Conservation (phyloP, 2,113 vertebrate genomes). For the Pelvicachromis taeniatus region DNA sequence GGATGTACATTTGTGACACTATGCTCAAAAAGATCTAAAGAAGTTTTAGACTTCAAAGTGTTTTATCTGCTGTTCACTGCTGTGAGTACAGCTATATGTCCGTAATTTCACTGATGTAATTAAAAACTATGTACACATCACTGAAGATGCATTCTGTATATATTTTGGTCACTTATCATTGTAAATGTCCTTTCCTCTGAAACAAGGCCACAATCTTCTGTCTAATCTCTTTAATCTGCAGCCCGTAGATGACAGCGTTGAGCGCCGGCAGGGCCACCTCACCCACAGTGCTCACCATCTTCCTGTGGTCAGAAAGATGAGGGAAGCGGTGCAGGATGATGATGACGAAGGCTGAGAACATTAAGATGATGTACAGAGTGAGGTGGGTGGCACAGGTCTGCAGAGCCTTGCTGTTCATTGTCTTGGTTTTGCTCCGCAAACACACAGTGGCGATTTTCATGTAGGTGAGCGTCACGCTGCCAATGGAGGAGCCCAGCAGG, state of each 20-base stretch:
- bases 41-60: background rate
- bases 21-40: background rate
- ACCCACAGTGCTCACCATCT: conserved; percentile 24
- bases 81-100: background rate
- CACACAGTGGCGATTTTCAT: conserved; percentile 48
- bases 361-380: conserved; percentile 4
- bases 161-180: background rate
- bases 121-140: background rate
- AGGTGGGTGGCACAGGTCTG: conserved; percentile 68
- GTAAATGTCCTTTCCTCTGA: background rate
- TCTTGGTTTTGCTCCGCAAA: conserved; percentile 45
- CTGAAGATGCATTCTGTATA: background rate
- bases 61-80: background rate
- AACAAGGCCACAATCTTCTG: background rate
- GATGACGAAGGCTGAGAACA: background rate
- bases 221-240: conserved; percentile 50
- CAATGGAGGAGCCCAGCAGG: conserved; percentile 42
- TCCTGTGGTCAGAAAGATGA: conserved; percentile 37
- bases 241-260: conserved; percentile 51
- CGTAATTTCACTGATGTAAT: background rate
- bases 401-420: conserved; percentile 64
- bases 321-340: conserved; percentile 54
- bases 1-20: background rate
- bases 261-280: conserved; percentile 17
- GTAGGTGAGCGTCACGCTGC: conserved; percentile 55